Evolutionary conservation across 2,797 vertebrate species (phyloP).

Genomic region (Gadopsis marmoratus): DNA sequence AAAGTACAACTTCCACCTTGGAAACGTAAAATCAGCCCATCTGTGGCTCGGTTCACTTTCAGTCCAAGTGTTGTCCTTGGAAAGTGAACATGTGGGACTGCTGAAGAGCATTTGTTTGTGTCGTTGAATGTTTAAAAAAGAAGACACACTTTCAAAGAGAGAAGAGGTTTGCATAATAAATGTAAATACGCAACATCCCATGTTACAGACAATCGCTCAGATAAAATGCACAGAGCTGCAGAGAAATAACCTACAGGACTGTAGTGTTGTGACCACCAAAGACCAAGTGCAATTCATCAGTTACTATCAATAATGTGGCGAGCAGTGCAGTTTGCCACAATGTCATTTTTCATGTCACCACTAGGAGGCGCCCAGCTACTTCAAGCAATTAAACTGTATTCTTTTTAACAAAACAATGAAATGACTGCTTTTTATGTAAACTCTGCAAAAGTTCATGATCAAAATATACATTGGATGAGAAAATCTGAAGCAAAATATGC

Average conservation of each 20-base stretch:
- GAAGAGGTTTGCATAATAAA: background rate
- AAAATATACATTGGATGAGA: background rate
- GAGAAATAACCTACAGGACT: slow-evolving; percentile 33
- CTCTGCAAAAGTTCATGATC: background rate
- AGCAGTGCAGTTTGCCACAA: background rate
- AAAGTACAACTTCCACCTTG: slow-evolving; percentile 33
- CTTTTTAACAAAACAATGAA: background rate
- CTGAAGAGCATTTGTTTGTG: slow-evolving; percentile 2
- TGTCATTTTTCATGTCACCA: slow-evolving; percentile 12
- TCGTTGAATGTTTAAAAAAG: background rate
- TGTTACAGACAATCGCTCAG: background rate
- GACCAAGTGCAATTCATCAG: background rate
- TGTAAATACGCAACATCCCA: background rate
- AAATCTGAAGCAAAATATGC: background rate
- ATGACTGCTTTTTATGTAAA: background rate
- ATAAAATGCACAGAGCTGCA: slow-evolving; percentile 1
- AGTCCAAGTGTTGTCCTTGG: slow-evolving; percentile 22
- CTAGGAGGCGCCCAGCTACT: slow-evolving; percentile 10
- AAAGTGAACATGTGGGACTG: slow-evolving; percentile 16
- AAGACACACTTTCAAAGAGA: background rate
- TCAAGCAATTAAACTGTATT: background rate
- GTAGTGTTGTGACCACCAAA: slow-evolving; percentile 1
- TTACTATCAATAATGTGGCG: slow-evolving; percentile 4
- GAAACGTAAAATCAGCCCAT: slow-evolving; percentile 19
- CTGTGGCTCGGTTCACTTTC: slow-evolving; percentile 18